Evolutionary conservation across 2,888 invertebrate genomes (phyloP), one percentile per base, ranked within the genome.

Genomic region (Acleris cristana): DNA sequence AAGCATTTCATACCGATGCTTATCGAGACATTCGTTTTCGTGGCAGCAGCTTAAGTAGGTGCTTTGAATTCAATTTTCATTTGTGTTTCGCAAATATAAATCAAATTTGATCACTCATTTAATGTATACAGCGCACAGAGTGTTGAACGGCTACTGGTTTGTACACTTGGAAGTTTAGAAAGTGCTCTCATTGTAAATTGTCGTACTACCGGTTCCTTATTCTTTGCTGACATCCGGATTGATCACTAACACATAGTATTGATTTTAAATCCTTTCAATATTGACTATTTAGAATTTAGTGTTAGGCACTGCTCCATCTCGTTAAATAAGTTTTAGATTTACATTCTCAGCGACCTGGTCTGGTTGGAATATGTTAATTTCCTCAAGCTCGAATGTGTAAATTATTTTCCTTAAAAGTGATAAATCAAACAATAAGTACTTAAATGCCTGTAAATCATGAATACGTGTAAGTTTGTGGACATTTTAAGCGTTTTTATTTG

Each of bases 201-300:
- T 52, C 12, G 64, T 65, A 69, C 70, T 65, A 69, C 70, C 71
- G 53, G 71, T 72, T 78, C 72, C 68, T 71, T 72, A 71, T 71
- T 70, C 70, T 52, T 72, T 73, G 72, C 71, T 74, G 73, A 72
- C 67, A 59, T 44, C 62, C 61, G 68, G 65, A 73, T 72, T 73
- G 62, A 49, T 55, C 66, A 56, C 64, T 72, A 54, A 58, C 58
- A 62, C 61, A 62, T 26, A 26, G 26, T 14, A 52, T 66, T 53
- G 19, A 30, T 51, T 60, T 54, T 34, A 54, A 12, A 65, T 40
- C 21, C 52, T 5, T 23, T 40, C 21, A 55, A 55, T 59, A 59
- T 34, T 51, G 21, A 49, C 49, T 63, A 34, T 10, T 54, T 16
- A 2, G 21, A 26, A 19, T 45, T 19, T 12, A 51, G 53, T 18